These are phyloP conservation scores for Drosophila melanogaster DNA, from an alignment of 1,140 invertebrate genomes.

Conservation along the genomic window DNA sequence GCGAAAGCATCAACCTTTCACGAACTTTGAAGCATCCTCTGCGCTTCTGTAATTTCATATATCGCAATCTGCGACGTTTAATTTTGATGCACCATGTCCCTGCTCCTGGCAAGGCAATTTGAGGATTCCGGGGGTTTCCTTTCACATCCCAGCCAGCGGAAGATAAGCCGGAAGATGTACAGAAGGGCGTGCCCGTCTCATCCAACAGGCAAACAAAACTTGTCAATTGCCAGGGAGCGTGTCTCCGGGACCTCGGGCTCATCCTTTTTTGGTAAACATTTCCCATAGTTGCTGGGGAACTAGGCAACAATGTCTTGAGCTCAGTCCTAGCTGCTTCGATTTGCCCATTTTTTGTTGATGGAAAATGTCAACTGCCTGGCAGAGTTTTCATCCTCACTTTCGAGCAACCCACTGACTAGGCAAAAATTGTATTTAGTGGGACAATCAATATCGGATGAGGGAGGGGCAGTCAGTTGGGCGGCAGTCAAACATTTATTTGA, in stretches of 20 bases:
- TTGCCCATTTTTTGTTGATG: conserved; percentile 54
- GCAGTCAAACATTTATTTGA: conserved; percentile 71
- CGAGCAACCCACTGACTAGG: conserved; percentile 59
- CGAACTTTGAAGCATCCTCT: neutral
- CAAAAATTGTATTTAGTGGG: conserved; percentile 60
- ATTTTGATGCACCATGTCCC: conserved; percentile 21
- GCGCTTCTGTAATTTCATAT: conserved; percentile 17
- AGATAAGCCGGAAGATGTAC: conserved; percentile 36
- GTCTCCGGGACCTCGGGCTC: conserved; percentile 21
- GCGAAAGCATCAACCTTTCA: too few species aligned
- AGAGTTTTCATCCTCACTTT: conserved; percentile 31
- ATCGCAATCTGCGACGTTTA: conserved; percentile 10
- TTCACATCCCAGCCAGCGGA: conserved; percentile 32
- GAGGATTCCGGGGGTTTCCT: conserved; percentile 36
- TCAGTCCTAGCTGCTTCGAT: conserved; percentile 13
- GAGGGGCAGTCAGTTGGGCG: conserved; percentile 19
- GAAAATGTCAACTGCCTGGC: conserved; percentile 76
- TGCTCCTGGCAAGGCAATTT: conserved; percentile 44
- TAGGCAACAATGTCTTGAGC: conserved; percentile 68
- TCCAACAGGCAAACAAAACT: conserved; percentile 55
- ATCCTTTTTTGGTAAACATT: conserved; percentile 26
- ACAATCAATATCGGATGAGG: conserved; percentile 64
- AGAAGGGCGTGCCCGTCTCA: conserved; percentile 32
- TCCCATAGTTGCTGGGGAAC: conserved; percentile 32
- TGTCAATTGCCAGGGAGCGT: conserved; percentile 69